Base-by-base conservation (phyloP, 2,888 invertebrate species). In the Aphodius sticticus region DNA sequence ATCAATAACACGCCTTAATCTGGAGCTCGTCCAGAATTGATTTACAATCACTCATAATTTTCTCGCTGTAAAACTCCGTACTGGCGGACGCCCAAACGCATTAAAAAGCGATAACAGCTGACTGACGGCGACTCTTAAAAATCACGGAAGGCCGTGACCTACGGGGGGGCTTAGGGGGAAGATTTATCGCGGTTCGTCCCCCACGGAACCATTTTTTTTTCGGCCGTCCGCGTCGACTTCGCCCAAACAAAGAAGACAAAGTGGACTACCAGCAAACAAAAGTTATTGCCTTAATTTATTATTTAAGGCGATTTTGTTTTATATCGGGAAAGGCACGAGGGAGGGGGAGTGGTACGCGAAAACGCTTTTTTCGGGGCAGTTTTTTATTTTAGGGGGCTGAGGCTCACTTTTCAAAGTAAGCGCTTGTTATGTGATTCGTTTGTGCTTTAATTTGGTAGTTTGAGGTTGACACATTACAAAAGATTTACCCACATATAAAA, bases 1-100 rank as follows among this genome's bases (percentile, higher is more conserved):
- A 77, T 77, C 77, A 77, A 77, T 77, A 77, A n/a, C 69, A 36
- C 26, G 35, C 69, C 76, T 7, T 76, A 76, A 76, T 16, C 37
- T 69, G 53, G 77, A 72, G 71, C 37, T 38, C 72, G 53, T 12
- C 71, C 69, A 38, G 37, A 77, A 77, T 77, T 77, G 77, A 77
- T 77, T 77, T 77, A 77, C 77, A 77, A 77, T 77, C 77, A 77
- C 38, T 77, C 77, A 77, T 71, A 72, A 77, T 72, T 77, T 77
- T 71, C 53, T 16, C 53, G 72, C 53, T 53, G 53, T 1, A 53
- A 26, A 53, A 53, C 12, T 53, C 53, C 53, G 2, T 53, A 12
- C 53, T 53, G 53, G 53, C 37, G 37, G 71, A 77, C 70, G 14
- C 37, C 26, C 26, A n/a, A n/a, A 26, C 26, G 69, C 69, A 38